phyloP scores from a whole-genome alignment of 1,140 invertebrate genomes.

The Leucophenga varia region DNA sequence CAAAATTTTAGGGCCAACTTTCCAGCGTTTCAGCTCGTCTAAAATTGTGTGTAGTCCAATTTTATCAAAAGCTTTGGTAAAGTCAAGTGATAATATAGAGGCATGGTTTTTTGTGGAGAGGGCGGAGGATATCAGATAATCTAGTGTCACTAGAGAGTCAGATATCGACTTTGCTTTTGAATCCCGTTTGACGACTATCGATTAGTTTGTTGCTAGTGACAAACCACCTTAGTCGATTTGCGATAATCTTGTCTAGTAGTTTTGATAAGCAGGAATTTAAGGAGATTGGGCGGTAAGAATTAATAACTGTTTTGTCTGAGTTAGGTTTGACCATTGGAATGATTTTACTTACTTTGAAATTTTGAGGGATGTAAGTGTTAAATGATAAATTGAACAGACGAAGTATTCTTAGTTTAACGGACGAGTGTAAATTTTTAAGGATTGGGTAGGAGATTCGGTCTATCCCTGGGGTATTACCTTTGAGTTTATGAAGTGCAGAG shows the following conservation, averaged over 20 bases:
- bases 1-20: constrained; percentile 10
- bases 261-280: constrained; percentile 6
- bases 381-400: background rate
- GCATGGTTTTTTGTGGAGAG: too few species aligned
- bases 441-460: constrained; percentile 1
- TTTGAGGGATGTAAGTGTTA: constrained; percentile 1
- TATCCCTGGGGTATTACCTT: constrained; percentile 4
- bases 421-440: constrained; percentile 1
- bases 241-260: constrained; percentile 7
- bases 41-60: constrained; percentile 10
- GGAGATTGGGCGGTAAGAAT: constrained; percentile 3
- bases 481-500: background rate
- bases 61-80: constrained; percentile 13
- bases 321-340: constrained; percentile 6
- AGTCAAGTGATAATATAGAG: constrained; percentile 16
- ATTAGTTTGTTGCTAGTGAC: background rate
- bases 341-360: constrained; percentile 1
- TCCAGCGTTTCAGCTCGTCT: constrained; percentile 10
- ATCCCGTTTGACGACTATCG: background rate
- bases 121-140: too few species aligned
- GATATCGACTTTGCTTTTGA: too few species aligned
- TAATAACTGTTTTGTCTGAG: background rate
- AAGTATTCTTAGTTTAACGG: background rate
- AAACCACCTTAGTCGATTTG: background rate
- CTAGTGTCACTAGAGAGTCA: too few species aligned